phyloP scores from a whole-genome alignment of 2,113 vertebrate species.

The Takifugu bimaculatus region DNA sequence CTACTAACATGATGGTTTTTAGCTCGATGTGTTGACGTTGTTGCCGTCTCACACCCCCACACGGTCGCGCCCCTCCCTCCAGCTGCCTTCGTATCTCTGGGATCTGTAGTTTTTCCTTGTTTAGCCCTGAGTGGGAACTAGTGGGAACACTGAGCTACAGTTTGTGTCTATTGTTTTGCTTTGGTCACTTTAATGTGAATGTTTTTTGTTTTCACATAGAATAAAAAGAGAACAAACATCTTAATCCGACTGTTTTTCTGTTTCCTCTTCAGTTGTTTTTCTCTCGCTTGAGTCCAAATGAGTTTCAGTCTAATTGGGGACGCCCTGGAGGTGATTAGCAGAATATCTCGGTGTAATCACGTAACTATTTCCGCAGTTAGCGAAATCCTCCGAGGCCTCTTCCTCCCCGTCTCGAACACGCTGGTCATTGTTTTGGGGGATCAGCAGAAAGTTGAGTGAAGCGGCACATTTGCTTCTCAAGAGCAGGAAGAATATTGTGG shows the following conservation, averaged over 20 bases:
- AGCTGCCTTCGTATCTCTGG: constrained; percentile 45
- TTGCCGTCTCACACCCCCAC: constrained; percentile 7
- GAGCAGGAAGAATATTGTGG: constrained; percentile 22
- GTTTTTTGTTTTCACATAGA: constrained; percentile 41
- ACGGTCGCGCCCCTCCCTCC: constrained; percentile 2
- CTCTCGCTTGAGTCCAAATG: not conserved
- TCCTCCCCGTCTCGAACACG: constrained; percentile 28
- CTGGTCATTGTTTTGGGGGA: constrained; percentile 3
- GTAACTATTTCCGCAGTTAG: constrained; percentile 43
- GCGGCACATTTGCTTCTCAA: not conserved
- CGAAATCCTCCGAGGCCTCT: constrained; percentile 12
- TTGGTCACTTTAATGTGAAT: constrained; percentile 50
- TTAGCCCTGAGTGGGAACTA: not conserved
- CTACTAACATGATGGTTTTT: not conserved
- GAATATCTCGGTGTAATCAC: constrained; percentile 45
- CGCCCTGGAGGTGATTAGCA: constrained; percentile 22
- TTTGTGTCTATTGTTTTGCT: constrained; percentile 43
- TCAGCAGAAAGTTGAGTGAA: constrained; percentile 6
- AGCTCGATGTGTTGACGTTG: not conserved
- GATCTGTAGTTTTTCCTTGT: constrained; percentile 42
- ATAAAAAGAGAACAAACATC: constrained; percentile 53
- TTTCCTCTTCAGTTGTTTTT: not conserved
- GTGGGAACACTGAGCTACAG: constrained; percentile 1
- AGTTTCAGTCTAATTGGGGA: constrained; percentile 19
- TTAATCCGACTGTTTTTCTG: constrained; percentile 11